Percentiles rank a stretch among this genome's conserved stretches.
Evolutionary conservation across 2,797 vertebrate species (phyloP).

Genomic region (Carapus acus): DNA sequence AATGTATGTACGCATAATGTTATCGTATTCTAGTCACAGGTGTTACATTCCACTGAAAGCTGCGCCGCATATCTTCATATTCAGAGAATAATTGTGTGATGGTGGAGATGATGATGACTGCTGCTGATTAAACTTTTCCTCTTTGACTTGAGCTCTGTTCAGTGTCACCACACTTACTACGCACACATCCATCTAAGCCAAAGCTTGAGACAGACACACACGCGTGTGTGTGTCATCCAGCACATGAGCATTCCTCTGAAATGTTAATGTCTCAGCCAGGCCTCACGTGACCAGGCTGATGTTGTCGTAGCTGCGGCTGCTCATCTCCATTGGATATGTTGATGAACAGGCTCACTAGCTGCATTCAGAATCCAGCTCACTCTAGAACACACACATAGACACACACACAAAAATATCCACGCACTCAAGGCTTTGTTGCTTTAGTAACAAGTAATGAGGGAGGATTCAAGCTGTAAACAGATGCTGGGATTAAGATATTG

Average conservation of each 20-base stretch:
- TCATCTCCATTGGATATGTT: conserved; percentile 58
- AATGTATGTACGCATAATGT: conserved; percentile 3
- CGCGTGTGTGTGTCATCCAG: too few relatives aligned
- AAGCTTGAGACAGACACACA: too few relatives aligned
- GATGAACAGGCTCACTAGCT: conserved; percentile 75
- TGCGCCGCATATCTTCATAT: conserved; percentile 28
- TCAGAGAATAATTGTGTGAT: conserved; percentile 35
- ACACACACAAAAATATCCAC: conserved; percentile 7
- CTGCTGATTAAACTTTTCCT: conserved; percentile 33
- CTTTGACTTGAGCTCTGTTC: conserved; percentile 35
- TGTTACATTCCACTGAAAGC: conserved; percentile 30
- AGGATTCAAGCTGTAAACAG: conserved; percentile 47
- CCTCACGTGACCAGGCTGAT: too few relatives aligned
- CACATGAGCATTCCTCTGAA: too few relatives aligned
- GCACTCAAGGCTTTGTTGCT: conserved; percentile 23
- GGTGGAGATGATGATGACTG: conserved; percentile 38
- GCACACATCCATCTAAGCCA: too few relatives aligned
- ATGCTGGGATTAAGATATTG: conserved; percentile 55
- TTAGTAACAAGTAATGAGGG: conserved; percentile 54
- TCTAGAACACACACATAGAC: conserved; percentile 34
- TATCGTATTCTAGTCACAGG: conserved; percentile 32
- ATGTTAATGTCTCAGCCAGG: too few relatives aligned
- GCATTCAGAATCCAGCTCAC: conserved; percentile 55
- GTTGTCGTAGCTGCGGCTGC: conserved; percentile 36
- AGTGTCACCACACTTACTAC: too few relatives aligned